phyloP scores from a whole-genome alignment of 2,888 invertebrate genomes.

The Lasioglossum oenotherae region DNA sequence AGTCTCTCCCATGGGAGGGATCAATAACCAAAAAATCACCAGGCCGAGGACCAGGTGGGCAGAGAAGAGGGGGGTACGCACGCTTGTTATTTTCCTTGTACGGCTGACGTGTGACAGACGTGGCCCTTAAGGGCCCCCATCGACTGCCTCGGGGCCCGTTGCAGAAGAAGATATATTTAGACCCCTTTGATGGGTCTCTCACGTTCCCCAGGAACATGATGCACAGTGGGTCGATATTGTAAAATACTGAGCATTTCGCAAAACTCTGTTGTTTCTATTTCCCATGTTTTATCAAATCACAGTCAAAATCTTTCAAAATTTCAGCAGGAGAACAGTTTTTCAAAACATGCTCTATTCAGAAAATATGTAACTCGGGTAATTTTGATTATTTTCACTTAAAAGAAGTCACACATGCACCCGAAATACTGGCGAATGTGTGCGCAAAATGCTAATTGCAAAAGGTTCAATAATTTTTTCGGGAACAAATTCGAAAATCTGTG shows the following conservation, averaged over 20 bases:
- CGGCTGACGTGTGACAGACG: slow-evolving; percentile 74
- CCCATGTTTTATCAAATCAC: neutral
- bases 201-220: slow-evolving; percentile 32
- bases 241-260: neutral
- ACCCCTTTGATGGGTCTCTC: slow-evolving; percentile 35
- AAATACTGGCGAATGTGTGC: neutral
- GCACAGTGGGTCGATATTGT: neutral
- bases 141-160: slow-evolving; percentile 51
- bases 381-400: neutral
- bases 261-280: neutral
- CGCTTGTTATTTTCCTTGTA: slow-evolving; percentile 71
- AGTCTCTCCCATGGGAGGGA: neutral
- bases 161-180: slow-evolving; percentile 69
- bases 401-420: neutral
- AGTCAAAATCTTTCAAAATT: too few species aligned
- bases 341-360: too few species aligned
- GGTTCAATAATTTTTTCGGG: neutral
- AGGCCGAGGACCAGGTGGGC: neutral
- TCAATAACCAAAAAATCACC: slow-evolving; percentile 17
- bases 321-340: too few species aligned
- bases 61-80: neutral
- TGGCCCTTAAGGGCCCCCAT: slow-evolving; percentile 62
- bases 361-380: neutral
- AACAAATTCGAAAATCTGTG: neutral
- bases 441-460: neutral